A percentile compares a stretch with the other conserved stretches of the same genome.
These are phyloP conservation scores for Chaetorhynchus papuensis DNA, from an alignment of 2,113 vertebrate species.

Conservation along the genomic window DNA sequence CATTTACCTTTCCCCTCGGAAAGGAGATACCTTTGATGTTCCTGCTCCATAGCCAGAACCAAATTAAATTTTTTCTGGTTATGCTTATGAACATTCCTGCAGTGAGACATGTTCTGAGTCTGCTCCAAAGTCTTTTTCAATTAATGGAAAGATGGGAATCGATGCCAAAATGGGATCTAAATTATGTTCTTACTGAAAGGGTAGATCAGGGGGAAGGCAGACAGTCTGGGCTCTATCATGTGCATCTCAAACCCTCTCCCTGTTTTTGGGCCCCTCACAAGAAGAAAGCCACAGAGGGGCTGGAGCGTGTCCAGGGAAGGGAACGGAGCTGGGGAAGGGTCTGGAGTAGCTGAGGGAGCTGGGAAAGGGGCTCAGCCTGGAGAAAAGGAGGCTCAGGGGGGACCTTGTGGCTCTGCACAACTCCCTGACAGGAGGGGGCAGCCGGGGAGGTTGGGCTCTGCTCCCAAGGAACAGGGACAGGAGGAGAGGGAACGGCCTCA, in stretches of 20 bases:
- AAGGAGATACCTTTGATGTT: slow-evolving; percentile 15
- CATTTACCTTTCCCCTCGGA: slow-evolving; percentile 5
- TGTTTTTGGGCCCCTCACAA: not conserved
- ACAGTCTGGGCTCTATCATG: not conserved
- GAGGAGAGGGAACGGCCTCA: not conserved
- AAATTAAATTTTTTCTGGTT: slow-evolving; percentile 58
- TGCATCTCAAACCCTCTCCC: not conserved
- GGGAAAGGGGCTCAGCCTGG: not conserved
- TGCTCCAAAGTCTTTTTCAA: slow-evolving; percentile 42
- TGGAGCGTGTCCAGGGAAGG: not conserved
- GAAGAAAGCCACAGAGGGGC: not conserved
- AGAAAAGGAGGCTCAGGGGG: not conserved
- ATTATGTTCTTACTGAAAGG: slow-evolving; percentile 25
- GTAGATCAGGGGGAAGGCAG: not conserved
- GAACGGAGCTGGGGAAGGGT: not conserved
- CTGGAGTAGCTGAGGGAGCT: not conserved
- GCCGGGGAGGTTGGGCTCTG: not conserved
- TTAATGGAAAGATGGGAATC: slow-evolving; percentile 17
- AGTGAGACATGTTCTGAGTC: slow-evolving; percentile 21
- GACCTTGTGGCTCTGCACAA: not conserved
- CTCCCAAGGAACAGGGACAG: not conserved
- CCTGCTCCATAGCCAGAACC: not conserved
- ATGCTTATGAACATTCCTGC: slow-evolving; percentile 37
- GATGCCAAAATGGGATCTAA: slow-evolving; percentile 24
- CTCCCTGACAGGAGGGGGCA: not conserved